These are phyloP conservation scores for Leucoraja ocellata DNA, from an alignment of 2,797 vertebrate genomes.

Conservation along the genomic window DNA sequence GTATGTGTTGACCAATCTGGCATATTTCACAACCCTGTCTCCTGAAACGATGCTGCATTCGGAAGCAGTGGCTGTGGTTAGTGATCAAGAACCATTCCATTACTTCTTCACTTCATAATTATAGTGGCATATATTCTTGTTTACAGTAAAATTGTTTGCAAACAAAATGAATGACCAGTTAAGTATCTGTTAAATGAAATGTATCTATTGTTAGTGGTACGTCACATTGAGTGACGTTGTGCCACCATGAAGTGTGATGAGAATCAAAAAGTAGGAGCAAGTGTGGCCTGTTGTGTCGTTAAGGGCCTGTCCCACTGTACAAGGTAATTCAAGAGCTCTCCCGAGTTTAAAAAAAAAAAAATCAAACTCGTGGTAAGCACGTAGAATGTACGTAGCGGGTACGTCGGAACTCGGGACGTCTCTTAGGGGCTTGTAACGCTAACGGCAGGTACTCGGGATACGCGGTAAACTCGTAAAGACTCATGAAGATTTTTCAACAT, in stretches of 20 bases:
- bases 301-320: too few relatives aligned
- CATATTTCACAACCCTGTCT: conserved; percentile 87
- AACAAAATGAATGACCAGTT: background rate
- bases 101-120: background rate
- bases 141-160: background rate
- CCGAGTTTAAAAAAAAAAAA: too few relatives aligned
- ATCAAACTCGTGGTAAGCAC: too few relatives aligned
- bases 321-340: too few relatives aligned
- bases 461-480: too few relatives aligned
- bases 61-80: conserved; percentile 86
- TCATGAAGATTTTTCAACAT: too few relatives aligned
- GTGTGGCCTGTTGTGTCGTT: too few relatives aligned
- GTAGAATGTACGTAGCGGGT: too few relatives aligned
- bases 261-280: too few relatives aligned
- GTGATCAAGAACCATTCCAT: conserved; percentile 29
- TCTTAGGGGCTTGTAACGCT: too few relatives aligned
- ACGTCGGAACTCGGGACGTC: too few relatives aligned
- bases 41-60: conserved; percentile 75
- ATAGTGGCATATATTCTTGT: background rate
- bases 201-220: background rate
- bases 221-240: background rate
- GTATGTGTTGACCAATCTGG: conserved; percentile 92
- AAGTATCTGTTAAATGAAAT: background rate
- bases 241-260: background rate
- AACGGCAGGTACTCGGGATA: too few relatives aligned